Base-by-base conservation (phyloP, 2,113 vertebrate genomes). In the Empidonax alnorum region DNA sequence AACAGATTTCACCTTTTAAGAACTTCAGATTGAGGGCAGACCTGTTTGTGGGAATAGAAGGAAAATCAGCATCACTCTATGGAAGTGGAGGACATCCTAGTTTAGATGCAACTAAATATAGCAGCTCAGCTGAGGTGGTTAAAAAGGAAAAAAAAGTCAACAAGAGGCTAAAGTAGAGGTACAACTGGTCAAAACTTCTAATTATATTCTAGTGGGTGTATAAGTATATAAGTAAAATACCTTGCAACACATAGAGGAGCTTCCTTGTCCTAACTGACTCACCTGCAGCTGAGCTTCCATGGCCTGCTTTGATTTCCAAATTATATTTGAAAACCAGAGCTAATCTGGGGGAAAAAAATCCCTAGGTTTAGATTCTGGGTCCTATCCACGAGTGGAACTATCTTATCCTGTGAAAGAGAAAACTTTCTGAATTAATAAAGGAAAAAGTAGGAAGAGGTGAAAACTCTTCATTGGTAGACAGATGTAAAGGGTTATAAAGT, bases 171-270 rank as follows among this genome's bases (percentile, higher is more conserved):
- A 67, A 75, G 73, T 53, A 63, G 42, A 82, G 23, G 30, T 50
- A 58, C 6, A 87, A 73, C 19, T 62, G 53, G 47, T 53, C 69
- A 71, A 80, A 86, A 72, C 7, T 75, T 12, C 28, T 79, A 42
- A 62, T 9, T 65, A 22, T 42, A 35, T 69, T 77, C 24, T 25
- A 73, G 37, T 41, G 37, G 30, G 27, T 69, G 33, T 74, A 76
- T 47, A 76, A n/a, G 41, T 80, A 83, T 74, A 76, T 47, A 76
- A n/a, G 41, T 80, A 83, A 96, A 94, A 73, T 42, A 90, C n/a
- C 12, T 50, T 46, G 44, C 25, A 87, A 67, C 18, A 75, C 5
- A 42, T 3, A 15, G 37, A n/a, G 13, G 28, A 84, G 46, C 21
- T 27, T 73, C 30, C 23, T 53, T 47, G 30, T 24, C 63, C 55